Evolutionary conservation across 2,888 invertebrate species (phyloP).

Genomic region (Cantharis flavilabris): DNA sequence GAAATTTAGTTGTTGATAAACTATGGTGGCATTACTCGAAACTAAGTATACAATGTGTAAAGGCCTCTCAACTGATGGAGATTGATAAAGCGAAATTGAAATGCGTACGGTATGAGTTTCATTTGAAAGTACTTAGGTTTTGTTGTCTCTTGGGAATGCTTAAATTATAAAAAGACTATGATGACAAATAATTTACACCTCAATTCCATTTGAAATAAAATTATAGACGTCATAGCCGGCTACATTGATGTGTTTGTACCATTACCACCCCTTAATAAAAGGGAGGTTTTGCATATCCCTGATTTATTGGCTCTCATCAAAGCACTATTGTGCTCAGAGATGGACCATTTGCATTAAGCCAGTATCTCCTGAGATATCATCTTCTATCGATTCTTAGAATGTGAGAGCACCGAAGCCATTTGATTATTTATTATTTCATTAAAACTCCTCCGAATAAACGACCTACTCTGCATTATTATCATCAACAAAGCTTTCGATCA

Average conservation of each 20-base stretch:
- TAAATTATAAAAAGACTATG: neutral
- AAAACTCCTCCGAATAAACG: constrained; percentile 14
- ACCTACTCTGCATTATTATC: neutral
- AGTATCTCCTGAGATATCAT: constrained; percentile 41
- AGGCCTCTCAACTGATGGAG: constrained; percentile 31
- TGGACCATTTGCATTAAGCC: constrained; percentile 55
- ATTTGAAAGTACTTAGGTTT: neutral
- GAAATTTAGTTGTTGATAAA: constrained; percentile 51
- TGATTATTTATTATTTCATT: constrained; percentile 32
- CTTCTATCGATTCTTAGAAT: constrained; percentile 33
- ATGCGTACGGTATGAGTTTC: constrained; percentile 22
- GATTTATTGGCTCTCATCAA: constrained; percentile 64
- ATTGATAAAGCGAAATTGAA: constrained; percentile 40
- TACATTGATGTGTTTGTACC: constrained; percentile 41
- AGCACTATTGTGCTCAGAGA: constrained; percentile 56
- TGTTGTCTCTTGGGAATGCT: neutral
- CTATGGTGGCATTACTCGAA: constrained; percentile 39
- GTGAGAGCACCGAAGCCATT: constrained; percentile 28
- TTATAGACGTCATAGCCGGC: constrained; percentile 35
- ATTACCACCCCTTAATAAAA: constrained; percentile 50
- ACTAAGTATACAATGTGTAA: neutral
- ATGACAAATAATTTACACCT: constrained; percentile 1
- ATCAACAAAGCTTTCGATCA: neutral
- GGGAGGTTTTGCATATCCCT: constrained; percentile 57
- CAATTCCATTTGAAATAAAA: constrained; percentile 32